Evolutionary conservation across 2,113 vertebrate species (phyloP).

Genomic region (Eudyptes chrysolophus): DNA sequence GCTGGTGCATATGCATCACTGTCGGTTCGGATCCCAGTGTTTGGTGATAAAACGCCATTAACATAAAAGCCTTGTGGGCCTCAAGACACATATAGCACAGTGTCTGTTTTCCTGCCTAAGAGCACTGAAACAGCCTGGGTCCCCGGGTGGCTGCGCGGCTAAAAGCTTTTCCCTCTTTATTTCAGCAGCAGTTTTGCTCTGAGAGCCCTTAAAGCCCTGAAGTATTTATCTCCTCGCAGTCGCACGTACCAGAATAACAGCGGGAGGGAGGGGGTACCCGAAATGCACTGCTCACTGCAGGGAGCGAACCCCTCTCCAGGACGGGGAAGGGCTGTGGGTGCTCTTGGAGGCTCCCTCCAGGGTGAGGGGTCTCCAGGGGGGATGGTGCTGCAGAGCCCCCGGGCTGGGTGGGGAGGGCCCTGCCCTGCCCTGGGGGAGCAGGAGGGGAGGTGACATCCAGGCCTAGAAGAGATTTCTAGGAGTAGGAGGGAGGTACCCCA

Average conservation of each 20-base stretch:
- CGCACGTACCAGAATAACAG: background rate
- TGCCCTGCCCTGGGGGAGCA: background rate
- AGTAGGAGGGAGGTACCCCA: background rate
- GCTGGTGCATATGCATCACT: background rate
- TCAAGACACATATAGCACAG: background rate
- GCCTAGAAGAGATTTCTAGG: background rate
- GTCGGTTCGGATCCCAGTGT: background rate
- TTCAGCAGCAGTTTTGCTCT: background rate
- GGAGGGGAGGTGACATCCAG: background rate
- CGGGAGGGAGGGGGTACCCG: background rate
- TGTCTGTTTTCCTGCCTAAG: background rate
- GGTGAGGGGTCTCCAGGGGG: too few species aligned
- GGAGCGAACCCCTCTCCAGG: background rate
- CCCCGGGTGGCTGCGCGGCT: fast-evolving
- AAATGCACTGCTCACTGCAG: fast-evolving
- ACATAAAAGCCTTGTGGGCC: background rate
- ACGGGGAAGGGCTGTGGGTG: background rate
- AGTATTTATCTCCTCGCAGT: background rate
- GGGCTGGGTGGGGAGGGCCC: background rate
- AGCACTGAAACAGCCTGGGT: background rate
- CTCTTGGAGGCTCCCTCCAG: background rate
- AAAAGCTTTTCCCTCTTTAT: background rate
- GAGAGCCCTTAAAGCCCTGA: background rate
- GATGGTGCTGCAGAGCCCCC: fast-evolving
- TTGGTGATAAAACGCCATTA: background rate